These are phyloP conservation scores for Lamproptera curius DNA, from an alignment of 2,888 invertebrate species.

Conservation along the genomic window DNA sequence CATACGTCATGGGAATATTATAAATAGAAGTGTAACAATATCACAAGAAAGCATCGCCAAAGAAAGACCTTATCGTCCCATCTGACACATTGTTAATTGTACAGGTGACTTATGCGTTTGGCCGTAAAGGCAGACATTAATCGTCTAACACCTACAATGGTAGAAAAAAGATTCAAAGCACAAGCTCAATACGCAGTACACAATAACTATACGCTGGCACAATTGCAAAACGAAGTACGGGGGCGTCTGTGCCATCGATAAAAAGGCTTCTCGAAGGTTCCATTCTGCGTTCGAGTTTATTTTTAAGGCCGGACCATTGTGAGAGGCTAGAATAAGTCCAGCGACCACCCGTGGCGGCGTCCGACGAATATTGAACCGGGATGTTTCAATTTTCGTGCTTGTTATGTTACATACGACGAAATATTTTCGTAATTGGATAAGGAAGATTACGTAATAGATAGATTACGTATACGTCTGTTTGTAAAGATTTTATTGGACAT, in stretches of 20 bases:
- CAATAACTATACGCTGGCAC: conserved; percentile 14
- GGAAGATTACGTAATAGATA: not conserved
- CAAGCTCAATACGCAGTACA: not conserved
- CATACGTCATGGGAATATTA: too few relatives aligned
- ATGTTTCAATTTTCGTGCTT: conserved; percentile 18
- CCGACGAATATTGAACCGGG: conserved; percentile 26
- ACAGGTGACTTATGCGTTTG: not conserved
- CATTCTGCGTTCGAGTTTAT: conserved; percentile 31
- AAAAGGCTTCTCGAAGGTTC: conserved; percentile 22
- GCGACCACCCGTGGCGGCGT: conserved; percentile 37
- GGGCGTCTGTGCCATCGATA: conserved; percentile 19
- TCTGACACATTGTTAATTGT: not conserved
- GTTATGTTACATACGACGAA: too few relatives aligned
- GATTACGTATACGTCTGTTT: not conserved
- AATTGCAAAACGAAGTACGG: conserved; percentile 18
- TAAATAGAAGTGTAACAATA: too few relatives aligned
- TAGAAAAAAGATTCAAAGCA: conserved; percentile 2
- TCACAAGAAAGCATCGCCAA: too few relatives aligned
- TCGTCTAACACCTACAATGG: conserved; percentile 4
- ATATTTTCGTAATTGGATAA: not conserved
- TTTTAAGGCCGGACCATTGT: conserved; percentile 34
- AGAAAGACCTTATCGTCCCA: too few relatives aligned
- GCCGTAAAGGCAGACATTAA: conserved; percentile 5
- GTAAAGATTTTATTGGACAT: not conserved
- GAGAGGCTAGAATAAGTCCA: conserved; percentile 19